These are phyloP conservation scores for Ceyx erithaca DNA, from an alignment of 2,797 vertebrate species.

Conservation along the genomic window DNA sequence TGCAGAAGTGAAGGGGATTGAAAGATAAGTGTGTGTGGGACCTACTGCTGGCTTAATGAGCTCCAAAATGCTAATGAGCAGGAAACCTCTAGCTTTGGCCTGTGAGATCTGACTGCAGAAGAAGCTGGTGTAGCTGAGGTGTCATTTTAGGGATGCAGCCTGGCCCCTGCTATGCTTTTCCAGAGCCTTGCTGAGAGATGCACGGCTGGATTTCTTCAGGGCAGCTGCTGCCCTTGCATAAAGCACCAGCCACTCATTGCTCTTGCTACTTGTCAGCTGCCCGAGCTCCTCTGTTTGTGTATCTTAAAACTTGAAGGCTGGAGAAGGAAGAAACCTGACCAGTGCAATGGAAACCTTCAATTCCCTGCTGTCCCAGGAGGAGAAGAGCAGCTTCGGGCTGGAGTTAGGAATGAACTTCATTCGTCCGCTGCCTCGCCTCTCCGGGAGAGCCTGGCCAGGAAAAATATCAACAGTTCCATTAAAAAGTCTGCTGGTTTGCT, in stretches of 20 bases:
- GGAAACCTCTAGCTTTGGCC: background rate
- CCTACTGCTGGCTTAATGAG: background rate
- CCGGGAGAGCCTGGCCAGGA: slow-evolving; percentile 64
- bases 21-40: no score
- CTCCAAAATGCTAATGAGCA: background rate
- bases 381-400: slow-evolving; percentile 37
- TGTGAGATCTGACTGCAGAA: background rate
- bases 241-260: background rate
- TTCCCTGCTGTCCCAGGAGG: slow-evolving; percentile 35
- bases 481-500: slow-evolving; percentile 78
- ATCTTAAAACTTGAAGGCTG: slow-evolving; percentile 37
- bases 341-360: slow-evolving; percentile 70
- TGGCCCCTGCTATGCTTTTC: background rate
- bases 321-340: slow-evolving; percentile 61
- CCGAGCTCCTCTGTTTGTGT: background rate
- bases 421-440: slow-evolving; percentile 21
- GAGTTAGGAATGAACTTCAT: slow-evolving; percentile 47
- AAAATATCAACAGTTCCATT: slow-evolving; percentile 79
- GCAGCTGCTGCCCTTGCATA: slow-evolving; percentile 13
- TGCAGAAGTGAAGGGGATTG: background rate
- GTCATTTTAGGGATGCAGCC: background rate
- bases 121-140: background rate
- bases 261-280: slow-evolving; percentile 30
- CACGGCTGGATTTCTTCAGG: background rate
- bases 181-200: background rate